Conservation (phyloP, 2,113 vertebrate genomes). For the Pseudorectes ferrugineus region DNA sequence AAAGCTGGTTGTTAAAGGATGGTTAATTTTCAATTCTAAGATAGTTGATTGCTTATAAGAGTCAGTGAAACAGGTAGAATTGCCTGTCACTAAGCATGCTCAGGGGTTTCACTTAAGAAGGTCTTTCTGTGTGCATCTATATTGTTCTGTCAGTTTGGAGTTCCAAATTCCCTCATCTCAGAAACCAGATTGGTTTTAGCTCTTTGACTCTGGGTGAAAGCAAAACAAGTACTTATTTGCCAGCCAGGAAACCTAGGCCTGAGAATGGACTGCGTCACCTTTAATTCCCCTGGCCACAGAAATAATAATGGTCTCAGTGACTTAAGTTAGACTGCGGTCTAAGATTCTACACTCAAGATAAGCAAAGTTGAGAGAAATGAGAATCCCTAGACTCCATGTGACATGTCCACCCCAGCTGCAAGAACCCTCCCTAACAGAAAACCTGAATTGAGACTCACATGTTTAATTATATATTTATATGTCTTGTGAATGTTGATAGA, state of each 20-base stretch:
- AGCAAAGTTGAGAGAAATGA: background rate
- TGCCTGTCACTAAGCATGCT: background rate
- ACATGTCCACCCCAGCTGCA: background rate
- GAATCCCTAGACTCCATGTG: background rate
- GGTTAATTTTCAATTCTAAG: background rate
- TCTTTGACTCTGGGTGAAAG: background rate
- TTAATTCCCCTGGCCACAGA: background rate
- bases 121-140: background rate
- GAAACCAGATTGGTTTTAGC: background rate
- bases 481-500: background rate
- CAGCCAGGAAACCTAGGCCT: background rate
- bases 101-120: background rate
- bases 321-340: background rate
- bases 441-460: background rate
- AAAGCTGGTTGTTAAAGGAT: background rate
- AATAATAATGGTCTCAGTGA: background rate
- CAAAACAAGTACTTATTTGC: background rate
- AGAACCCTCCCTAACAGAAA: background rate
- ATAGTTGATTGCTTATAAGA: background rate
- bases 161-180: background rate
- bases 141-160: background rate
- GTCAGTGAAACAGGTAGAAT: background rate
- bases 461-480: background rate
- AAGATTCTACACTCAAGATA: background rate
- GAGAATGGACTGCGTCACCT: background rate